Percentiles rank a stretch among this genome's conserved stretches.
Conservation (phyloP, 2,888 invertebrate species). For the Teleiodes luculella region DNA sequence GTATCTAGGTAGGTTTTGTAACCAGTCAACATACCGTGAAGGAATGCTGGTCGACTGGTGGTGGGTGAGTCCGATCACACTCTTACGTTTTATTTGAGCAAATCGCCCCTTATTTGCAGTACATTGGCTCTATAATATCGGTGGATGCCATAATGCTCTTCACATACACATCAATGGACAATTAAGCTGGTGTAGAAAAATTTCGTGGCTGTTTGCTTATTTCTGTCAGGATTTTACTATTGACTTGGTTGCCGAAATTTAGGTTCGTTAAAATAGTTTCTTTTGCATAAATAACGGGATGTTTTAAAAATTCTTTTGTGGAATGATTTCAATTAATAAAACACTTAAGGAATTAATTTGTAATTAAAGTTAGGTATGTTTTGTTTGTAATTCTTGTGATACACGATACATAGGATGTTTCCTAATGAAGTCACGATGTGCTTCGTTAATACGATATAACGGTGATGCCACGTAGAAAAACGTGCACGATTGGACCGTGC, state of each 20-base stretch:
- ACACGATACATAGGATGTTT: too few relatives aligned
- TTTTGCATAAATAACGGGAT: neutral
- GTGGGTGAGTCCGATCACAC: neutral
- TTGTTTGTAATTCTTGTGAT: too few relatives aligned
- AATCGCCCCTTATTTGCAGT: neutral
- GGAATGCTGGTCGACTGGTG: conserved; percentile 9
- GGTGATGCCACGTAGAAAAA: too few relatives aligned
- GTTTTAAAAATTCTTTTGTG: neutral
- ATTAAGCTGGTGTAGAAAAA: neutral
- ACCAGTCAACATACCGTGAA: conserved; percentile 16
- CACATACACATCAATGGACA: neutral
- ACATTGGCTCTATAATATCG: neutral
- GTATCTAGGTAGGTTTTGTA: conserved; percentile 17
- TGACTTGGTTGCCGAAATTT: neutral
- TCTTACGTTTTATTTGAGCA: neutral
- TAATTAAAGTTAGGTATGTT: too few relatives aligned
- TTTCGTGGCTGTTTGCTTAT: neutral
- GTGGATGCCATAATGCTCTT: too few relatives aligned
- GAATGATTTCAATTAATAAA: neutral
- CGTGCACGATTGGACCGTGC: too few relatives aligned
- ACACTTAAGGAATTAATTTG: too few relatives aligned
- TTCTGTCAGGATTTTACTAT: neutral
- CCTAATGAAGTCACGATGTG: too few relatives aligned
- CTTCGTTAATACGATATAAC: too few relatives aligned
- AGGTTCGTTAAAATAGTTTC: conserved; percentile 1